Evolutionary conservation across 2,797 vertebrate genomes (phyloP).

Genomic region (Myotis vivesi): DNA sequence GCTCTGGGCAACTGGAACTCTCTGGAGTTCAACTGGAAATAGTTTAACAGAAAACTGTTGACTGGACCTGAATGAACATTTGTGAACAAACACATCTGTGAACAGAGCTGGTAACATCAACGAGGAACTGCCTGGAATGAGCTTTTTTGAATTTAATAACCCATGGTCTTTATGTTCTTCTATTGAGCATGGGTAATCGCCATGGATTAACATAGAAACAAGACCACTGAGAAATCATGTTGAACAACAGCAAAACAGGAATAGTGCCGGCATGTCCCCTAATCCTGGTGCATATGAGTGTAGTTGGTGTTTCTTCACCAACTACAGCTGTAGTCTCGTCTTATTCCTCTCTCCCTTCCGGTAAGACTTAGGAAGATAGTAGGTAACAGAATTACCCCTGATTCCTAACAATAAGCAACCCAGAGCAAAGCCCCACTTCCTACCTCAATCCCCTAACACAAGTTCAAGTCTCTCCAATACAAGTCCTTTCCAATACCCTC

Average conservation of each 20-base stretch:
- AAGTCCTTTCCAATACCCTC: background rate
- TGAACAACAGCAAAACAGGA: background rate
- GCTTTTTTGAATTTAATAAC: background rate
- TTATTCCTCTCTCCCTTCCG: background rate
- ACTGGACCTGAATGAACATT: background rate
- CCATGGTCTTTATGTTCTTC: background rate
- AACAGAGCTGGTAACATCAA: background rate
- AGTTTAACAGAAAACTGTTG: background rate
- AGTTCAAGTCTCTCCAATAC: background rate
- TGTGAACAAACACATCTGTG: background rate
- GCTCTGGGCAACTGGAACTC: background rate
- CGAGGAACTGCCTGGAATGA: background rate
- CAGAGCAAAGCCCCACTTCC: background rate
- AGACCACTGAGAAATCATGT: background rate
- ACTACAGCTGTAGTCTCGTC: background rate
- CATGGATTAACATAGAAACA: background rate
- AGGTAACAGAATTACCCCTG: background rate
- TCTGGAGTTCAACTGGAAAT: too few relatives aligned
- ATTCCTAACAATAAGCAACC: background rate
- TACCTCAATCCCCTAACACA: background rate
- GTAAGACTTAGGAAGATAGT: background rate
- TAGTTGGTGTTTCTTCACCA: background rate
- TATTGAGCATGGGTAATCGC: background rate
- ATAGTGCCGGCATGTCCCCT: background rate
- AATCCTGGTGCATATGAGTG: background rate